Evolutionary conservation across 2,113 vertebrate genomes (phyloP), one percentile per base, ranked within the genome.

Genomic region (Psilopsiagon aymara): DNA sequence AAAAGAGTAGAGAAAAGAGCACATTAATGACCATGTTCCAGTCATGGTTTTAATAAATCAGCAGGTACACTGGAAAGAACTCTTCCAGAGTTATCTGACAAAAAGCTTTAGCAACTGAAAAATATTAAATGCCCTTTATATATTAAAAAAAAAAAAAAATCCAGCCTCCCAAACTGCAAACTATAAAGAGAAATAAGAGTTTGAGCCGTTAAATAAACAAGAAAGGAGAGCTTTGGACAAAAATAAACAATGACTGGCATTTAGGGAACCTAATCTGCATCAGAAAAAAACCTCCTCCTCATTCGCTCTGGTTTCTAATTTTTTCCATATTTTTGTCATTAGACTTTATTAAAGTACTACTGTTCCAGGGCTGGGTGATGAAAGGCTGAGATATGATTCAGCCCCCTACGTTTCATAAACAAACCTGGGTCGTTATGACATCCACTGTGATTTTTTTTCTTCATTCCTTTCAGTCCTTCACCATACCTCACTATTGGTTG

Each of bases 321-420:
- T 96, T 95, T 97, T 96, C 96, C 96, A 96, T 67, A 97, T 96
- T 97, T 97, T 96, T 97, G 90, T 94, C 71, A 94, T 94, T 95
- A 96, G 77, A 82, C 0, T 0, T 95, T 95, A 95, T 95, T 97
- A 97, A 97, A 97, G 79, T 86, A 96, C 92, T 97, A 94, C 94
- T 97, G 95, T 97, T 95, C 86, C 80, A 89, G 68, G n/a, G 52
- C 69, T 95, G 83, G 91, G 94, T 94, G 96, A 96, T 95, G 93
- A 90, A 91, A 90, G 62, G 39, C 35, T 94, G 71, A 94, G 91
- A 95, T 94, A 94, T 74, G 94, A 95, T 92, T 96, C 86, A 92
- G 71, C 62, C 59, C 91, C 62, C 83, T 93, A 64, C 43, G 0
- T 69, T 95, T 91, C 86, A 89, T 92, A 94, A 95, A 97, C 91